These are phyloP conservation scores for Acanthurus leucopareius DNA, from an alignment of 2,797 vertebrate genomes.

Conservation along the genomic window DNA sequence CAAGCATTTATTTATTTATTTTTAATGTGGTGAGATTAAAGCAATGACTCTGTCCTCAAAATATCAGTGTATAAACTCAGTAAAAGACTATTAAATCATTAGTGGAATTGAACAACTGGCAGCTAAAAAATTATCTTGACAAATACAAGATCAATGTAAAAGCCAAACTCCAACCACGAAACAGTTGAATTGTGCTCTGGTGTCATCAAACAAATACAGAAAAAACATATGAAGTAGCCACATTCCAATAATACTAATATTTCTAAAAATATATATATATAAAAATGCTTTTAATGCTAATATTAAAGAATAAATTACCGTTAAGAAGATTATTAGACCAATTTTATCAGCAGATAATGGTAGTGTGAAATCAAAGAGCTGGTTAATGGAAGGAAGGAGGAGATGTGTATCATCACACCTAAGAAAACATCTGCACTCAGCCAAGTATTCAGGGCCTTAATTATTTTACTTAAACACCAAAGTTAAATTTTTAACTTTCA, in stretches of 20 bases:
- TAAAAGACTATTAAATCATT: neutral
- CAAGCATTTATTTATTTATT: neutral
- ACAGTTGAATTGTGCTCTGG: no score
- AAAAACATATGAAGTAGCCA: no score
- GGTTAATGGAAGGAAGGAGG: conserved; percentile 68
- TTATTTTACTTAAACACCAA: conserved; percentile 78
- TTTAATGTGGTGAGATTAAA: neutral
- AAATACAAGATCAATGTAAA: no score
- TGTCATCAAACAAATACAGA: no score
- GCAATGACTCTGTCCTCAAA: conserved; percentile 36
- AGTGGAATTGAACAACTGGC: conserved; percentile 9
- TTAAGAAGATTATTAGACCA: conserved; percentile 38
- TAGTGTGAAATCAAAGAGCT: conserved; percentile 56
- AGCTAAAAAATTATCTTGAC: no score
- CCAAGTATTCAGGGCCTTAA: conserved; percentile 73
- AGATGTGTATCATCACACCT: conserved; percentile 72
- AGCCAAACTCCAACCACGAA: no score
- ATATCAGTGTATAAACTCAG: conserved; percentile 27
- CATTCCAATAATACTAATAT: no score
- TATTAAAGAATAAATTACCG: conserved; percentile 24
- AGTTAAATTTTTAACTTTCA: conserved; percentile 77
- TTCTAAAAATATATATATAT: no score
- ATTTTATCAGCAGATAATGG: conserved; percentile 49
- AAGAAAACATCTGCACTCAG: conserved; percentile 60
- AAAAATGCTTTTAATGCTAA: conserved; percentile 7